Conservation (phyloP, 2,113 vertebrate genomes). For the Oriolus oriolus region DNA sequence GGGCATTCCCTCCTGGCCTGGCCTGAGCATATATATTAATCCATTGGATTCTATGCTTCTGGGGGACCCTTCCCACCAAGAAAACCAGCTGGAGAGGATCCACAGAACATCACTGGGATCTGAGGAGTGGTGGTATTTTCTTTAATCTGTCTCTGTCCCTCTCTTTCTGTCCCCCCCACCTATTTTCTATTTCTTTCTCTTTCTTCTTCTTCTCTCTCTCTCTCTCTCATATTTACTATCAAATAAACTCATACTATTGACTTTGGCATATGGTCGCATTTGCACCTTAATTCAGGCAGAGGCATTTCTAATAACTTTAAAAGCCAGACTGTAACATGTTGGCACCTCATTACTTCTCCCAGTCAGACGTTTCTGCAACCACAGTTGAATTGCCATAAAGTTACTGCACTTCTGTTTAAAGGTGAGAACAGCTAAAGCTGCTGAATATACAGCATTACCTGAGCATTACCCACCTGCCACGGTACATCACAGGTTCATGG, state of each 20-base stretch:
- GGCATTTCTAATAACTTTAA: background rate
- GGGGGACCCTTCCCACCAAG: background rate
- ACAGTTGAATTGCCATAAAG: background rate
- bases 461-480: accelerated
- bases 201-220: background rate
- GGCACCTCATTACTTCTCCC: background rate
- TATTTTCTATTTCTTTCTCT: background rate
- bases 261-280: background rate
- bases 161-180: background rate
- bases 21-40: background rate
- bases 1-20: background rate
- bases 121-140: background rate
- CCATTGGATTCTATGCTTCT: background rate
- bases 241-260: background rate
- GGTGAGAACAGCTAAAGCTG: background rate
- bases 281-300: background rate
- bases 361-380: accelerated
- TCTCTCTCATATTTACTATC: background rate
- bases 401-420: background rate
- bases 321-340: background rate
- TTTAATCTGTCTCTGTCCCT: background rate
- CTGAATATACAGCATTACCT: background rate
- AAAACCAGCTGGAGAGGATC: background rate
- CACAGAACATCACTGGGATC: background rate
- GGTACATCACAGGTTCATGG: background rate